Evolutionary conservation across 2,888 invertebrate species (phyloP), one percentile per base, ranked within the genome.

Genomic region (Drosophila fungiperda): DNA sequence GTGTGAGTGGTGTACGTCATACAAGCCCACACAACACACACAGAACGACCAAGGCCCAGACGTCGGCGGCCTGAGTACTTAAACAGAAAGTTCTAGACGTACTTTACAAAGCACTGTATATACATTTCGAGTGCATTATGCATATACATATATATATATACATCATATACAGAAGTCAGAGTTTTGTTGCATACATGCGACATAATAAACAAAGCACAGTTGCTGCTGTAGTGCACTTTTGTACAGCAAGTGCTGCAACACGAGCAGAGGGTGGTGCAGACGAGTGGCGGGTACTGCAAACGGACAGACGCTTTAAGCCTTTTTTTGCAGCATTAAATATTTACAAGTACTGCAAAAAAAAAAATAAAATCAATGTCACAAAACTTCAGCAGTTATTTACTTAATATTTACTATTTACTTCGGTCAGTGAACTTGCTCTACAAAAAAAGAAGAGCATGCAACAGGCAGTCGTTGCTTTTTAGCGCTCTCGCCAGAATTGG

Each of bases 191-290:
- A 77, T 64, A 20, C 78, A 74, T 64, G 84, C 71, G 81, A 82
- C 84, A 84, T 83, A 83, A 84, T 81, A 83, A 83, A 83, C 83
- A 84, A 89, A 87, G 85, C 83, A 53, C 84, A 67, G 68, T 77
- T 64, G 67, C 84, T 68, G 74, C 73, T 71, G 87, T 77, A 78
- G 87, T 88, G 83, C 84, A 83, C 89, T 83, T 66, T 78, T 38
- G n/a, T n/a, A 68, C 74, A 67, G 72, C 29, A 57, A 69, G 68
- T 73, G 26, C 20, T 26, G 49, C 32, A 65, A 35, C 53, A 45
- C 20, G 9, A 32, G 35, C 20, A 4, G 38, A 26, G 38, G 26
- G n/a, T 12, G 48, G 23, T 49, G 36, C 32, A 33, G 32, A 23
- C 20, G 20, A 2, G 20, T 45, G 45, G 20, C 20, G 45, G 54